Conservation (phyloP, 2,797 vertebrate species). For the Pangasius krempfi region DNA sequence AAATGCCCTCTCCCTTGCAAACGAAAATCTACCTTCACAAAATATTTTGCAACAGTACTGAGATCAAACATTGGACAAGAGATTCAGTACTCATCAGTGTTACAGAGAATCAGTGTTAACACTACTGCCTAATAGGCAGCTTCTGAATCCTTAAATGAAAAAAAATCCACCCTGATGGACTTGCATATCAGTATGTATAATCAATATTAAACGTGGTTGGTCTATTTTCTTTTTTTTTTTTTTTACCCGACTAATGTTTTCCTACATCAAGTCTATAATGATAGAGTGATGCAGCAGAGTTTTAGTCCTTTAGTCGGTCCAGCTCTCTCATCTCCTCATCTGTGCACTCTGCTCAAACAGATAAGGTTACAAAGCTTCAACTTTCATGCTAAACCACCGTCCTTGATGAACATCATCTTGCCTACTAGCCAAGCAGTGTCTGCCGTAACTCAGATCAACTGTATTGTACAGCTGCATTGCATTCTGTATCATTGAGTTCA, state of each 20-base stretch:
- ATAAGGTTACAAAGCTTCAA: neutral
- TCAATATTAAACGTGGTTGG: neutral
- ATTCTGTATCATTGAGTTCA: neutral
- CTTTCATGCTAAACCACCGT: neutral
- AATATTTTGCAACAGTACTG: neutral
- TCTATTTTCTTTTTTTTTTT: neutral
- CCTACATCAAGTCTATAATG: neutral
- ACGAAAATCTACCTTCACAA: slow-evolving; percentile 42
- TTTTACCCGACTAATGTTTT: neutral
- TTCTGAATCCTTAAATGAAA: slow-evolving; percentile 70
- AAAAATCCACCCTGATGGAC: neutral
- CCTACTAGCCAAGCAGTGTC: neutral
- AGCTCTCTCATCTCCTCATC: neutral
- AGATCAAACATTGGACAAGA: slow-evolving; percentile 71
- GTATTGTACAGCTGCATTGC: neutral
- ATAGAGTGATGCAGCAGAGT: neutral
- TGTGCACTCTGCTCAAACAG: neutral
- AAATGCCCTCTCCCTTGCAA: neutral
- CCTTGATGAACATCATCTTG: neutral
- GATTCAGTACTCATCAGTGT: slow-evolving; percentile 66
- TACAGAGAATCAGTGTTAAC: slow-evolving; percentile 54
- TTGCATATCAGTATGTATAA: neutral
- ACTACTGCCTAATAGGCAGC: slow-evolving; percentile 63
- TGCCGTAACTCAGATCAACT: neutral
- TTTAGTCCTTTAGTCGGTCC: neutral